Evolutionary conservation across 2,888 invertebrate genomes (phyloP).

Genomic region (Selenia dentaria): DNA sequence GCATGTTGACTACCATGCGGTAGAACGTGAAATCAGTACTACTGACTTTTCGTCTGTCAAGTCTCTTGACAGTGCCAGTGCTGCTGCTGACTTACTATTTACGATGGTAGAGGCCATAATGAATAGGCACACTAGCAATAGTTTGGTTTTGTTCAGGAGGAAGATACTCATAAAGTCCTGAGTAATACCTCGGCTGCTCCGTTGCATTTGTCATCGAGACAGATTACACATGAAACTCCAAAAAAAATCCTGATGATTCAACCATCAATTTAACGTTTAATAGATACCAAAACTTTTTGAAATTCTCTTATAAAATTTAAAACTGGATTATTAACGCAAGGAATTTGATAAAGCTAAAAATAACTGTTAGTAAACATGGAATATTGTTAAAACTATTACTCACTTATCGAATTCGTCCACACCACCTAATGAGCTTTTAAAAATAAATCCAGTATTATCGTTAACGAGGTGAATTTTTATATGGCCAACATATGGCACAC

Average conservation of each 20-base stretch:
- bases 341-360: conserved; percentile 12
- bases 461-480: conserved; percentile 3
- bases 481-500: conserved; percentile 6
- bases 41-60: conserved; percentile 1
- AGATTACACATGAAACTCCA: conserved; percentile 12
- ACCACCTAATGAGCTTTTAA: neutral
- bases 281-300: conserved; percentile 34
- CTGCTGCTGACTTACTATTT: neutral
- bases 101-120: conserved; percentile 1
- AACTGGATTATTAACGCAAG: conserved; percentile 22
- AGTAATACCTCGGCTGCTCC: conserved; percentile 27
- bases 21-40: neutral
- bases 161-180: conserved; percentile 25
- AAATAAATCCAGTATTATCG: neutral
- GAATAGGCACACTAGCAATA: conserved; percentile 3
- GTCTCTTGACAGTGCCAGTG: neutral
- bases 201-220: conserved; percentile 31
- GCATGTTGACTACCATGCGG: neutral
- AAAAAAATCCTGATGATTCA: conserved; percentile 9
- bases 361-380: conserved; percentile 19
- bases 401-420: neutral
- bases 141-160: no score
- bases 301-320: conserved; percentile 29
- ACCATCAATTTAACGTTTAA: conserved; percentile 21
- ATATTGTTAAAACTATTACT: conserved; percentile 15